Evolutionary conservation across 2,797 vertebrate genomes (phyloP), one percentile per base, ranked within the genome.

Genomic region (Fistularia commersonii): DNA sequence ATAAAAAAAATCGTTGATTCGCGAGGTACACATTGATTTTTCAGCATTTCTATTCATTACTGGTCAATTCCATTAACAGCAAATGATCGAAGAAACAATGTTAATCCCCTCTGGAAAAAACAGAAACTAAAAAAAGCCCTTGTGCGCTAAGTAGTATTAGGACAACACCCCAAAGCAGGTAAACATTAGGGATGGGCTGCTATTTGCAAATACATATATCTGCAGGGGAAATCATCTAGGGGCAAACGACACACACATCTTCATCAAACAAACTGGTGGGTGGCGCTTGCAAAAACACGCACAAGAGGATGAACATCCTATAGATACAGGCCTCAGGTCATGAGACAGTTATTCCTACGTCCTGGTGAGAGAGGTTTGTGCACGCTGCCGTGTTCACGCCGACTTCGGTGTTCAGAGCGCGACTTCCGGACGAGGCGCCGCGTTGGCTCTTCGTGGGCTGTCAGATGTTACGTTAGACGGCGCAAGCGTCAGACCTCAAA

Each of bases 281-380:
- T 1, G 56, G 55, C 51, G 43, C 51, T 57, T 54, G 39, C 34
- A 57, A 63, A 59, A 66, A 64, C 39, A 79, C 67, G 66, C 55
- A 65, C 74, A 89, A 80, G 86, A 89, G 87, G 87, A 90, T 88
- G 79, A 86, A 86, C 81, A 87, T 90, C 88, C 86, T 87, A 87
- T 80, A 72, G 74, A 79, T 51, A 63, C 48, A 59, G 64, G 77
- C 69, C 75, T 70, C 38, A 31, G 83, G 86, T 82, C 78, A 82
- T 68, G 65, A 67, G 79, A 73, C 75, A 69, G 63, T 72, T 68
- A 71, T 68, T 79, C 70, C 72, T 69, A 84, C 77, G 87, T 91
- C 87, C 89, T 88, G 89, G 79, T 83, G 45, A 61, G 50, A 45
- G 48, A 55, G 38, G 23, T 41, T 53, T 36, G 42, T 62, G 46